Evolutionary conservation across 2,113 vertebrate species (phyloP).

Genomic region (Microtus ochrogaster): DNA sequence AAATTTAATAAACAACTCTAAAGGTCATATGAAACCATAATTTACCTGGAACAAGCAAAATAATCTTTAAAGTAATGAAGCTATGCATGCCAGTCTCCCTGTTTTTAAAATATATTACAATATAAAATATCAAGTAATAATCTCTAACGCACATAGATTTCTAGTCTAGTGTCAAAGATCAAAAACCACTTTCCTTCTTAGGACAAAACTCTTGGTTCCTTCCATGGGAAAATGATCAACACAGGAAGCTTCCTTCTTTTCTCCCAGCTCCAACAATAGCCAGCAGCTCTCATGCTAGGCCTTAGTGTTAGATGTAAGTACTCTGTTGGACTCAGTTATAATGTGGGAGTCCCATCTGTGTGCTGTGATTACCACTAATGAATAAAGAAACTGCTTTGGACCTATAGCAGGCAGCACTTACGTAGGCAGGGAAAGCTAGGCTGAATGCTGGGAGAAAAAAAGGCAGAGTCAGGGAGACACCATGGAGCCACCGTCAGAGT

Average conservation of each 20-base stretch:
- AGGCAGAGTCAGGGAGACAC: no score
- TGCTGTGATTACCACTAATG: no score
- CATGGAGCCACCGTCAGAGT: no score
- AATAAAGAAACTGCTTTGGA: no score
- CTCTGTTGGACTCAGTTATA: no score
- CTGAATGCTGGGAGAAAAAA: no score
- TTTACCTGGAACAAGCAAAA: neutral
- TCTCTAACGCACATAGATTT: neutral
- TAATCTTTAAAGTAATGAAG: neutral
- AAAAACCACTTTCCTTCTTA: neutral
- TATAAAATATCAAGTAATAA: neutral
- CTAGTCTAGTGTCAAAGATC: neutral
- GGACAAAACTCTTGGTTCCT: neutral
- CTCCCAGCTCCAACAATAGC: neutral
- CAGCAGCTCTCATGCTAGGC: neutral
- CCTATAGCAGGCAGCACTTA: no score
- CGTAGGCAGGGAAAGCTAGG: no score
- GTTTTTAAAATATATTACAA: neutral
- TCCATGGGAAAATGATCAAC: constrained; percentile 8
- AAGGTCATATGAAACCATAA: neutral
- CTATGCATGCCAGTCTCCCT: neutral
- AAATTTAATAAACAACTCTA: neutral
- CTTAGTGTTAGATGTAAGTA: neutral
- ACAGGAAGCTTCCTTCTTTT: neutral
- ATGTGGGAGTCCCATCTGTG: no score